These are phyloP conservation scores for Cryptotis parvus DNA, from an alignment of 2,113 vertebrate species.

Conservation along the genomic window DNA sequence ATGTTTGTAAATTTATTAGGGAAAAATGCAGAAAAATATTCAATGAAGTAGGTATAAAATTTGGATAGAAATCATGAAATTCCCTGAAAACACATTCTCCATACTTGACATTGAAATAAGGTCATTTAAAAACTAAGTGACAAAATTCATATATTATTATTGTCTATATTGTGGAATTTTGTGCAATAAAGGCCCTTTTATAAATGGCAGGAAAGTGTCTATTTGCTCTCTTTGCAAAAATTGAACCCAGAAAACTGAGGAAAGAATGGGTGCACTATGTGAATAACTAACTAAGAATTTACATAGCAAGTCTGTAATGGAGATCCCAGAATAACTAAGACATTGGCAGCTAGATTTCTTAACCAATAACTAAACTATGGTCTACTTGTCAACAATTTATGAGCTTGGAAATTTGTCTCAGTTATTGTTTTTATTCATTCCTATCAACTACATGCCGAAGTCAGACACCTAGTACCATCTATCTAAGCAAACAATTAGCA, in stretches of 20 bases:
- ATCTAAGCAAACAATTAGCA: constrained; percentile 35
- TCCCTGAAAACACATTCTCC: constrained; percentile 37
- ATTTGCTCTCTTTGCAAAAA: constrained; percentile 55
- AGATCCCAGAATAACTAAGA: constrained; percentile 59
- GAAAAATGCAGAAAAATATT: too few relatives aligned
- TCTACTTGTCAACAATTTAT: constrained; percentile 64
- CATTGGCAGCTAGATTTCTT: constrained; percentile 21
- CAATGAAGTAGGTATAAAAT: constrained; percentile 45
- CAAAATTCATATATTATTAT: constrained; percentile 15
- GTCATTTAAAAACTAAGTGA: background rate
- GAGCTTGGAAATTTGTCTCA: constrained; percentile 41
- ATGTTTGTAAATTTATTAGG: constrained; percentile 77
- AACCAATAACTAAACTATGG: constrained; percentile 35
- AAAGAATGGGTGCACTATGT: background rate
- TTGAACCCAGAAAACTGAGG: constrained; percentile 28
- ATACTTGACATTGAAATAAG: constrained; percentile 52
- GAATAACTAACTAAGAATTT: constrained; percentile 56
- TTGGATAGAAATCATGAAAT: constrained; percentile 54
- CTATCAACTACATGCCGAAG: background rate
- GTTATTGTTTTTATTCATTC: constrained; percentile 6
- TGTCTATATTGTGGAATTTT: constrained; percentile 22
- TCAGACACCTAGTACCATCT: constrained; percentile 56
- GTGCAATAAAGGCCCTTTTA: constrained; percentile 39
- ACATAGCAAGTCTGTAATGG: constrained; percentile 36
- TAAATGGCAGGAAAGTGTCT: constrained; percentile 51